Base-by-base conservation (phyloP, 2,113 vertebrate genomes). In the Neotoma lepida region DNA sequence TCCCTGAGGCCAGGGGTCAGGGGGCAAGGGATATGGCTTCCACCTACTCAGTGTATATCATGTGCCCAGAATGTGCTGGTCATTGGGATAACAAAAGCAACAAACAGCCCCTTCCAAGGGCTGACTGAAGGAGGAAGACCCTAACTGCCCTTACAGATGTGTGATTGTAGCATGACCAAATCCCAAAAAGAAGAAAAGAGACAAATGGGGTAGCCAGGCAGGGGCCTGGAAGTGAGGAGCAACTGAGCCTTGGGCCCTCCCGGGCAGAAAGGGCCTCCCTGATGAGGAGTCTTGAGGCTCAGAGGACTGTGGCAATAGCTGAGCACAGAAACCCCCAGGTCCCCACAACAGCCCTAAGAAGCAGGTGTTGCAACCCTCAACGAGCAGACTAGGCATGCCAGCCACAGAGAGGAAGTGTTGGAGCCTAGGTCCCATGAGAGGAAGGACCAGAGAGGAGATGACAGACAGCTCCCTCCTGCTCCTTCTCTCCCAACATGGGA, bases 351-450 rank as follows among this genome's bases (percentile, higher is more conserved):
- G 1, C 63, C 84, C 24, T 2, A 0, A 1, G 10, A 35, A 63
- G 46, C 22, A 56, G 84, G 61, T 71, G 54, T 17, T 58, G 77
- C 24, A 64, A 64, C 17, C 87, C 28, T 18, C 39, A 28, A 39
- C 41, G 63, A 66, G 58, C 76, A 90, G 93, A n/a, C 1, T 0
- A 9, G 54, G 81, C n/a, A 24, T 41, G 0, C 1, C 15, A 18
- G 77, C 91, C 66, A 0, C 33, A 73, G 58, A 61, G 77, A 94
- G 95, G 97, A 96, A 92, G 86, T 81, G 89, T 33, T 73, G 46
- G 68, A 46, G 71, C 82, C 61, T 8, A 51, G 66, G 76, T 88
- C 95, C 96, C 64, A 0, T 87, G 95, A 71, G 26, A 54, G 88
- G 90, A 93, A 92, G 86, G 58, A 86, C n/a, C 73, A 35, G 39